A percentile compares a stretch with the other conserved stretches of the same genome.
These are phyloP conservation scores for Tragulus kanchil DNA, from an alignment of 2,113 vertebrate species.

Conservation along the genomic window DNA sequence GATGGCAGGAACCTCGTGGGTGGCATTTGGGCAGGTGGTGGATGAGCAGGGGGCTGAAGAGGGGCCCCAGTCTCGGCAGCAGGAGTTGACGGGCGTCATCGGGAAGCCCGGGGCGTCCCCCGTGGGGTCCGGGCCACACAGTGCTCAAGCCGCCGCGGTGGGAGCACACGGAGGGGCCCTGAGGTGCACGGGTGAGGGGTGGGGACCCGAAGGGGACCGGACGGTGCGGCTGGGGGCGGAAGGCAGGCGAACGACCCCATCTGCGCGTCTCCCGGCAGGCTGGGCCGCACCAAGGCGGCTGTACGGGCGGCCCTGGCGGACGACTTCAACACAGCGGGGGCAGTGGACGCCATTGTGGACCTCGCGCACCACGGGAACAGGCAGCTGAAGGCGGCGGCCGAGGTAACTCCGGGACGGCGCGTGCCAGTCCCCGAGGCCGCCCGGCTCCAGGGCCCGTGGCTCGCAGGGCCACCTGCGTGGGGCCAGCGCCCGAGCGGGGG, in stretches of 20 bases:
- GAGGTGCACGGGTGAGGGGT: accelerated
- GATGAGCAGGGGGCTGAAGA: no score
- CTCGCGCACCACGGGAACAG: slow-evolving; percentile 94
- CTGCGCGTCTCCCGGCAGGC: slow-evolving; percentile 84
- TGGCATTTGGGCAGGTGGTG: no score
- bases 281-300: slow-evolving; percentile 88
- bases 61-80: no score
- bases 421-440: neutral
- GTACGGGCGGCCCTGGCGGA: slow-evolving; percentile 92
- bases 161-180: neutral
- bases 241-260: neutral
- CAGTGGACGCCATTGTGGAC: slow-evolving; percentile 91
- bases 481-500: no score
- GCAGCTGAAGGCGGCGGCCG: slow-evolving; percentile 93
- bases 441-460: neutral
- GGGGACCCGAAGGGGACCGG: neutral
- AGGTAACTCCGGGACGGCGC: slow-evolving; percentile 87
- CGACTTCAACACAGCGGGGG: slow-evolving; percentile 96
- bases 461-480: neutral
- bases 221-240: accelerated
- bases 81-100: no score
- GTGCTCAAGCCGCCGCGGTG: neutral
- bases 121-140: no score
- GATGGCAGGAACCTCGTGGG: no score
- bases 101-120: no score